Evolutionary conservation across 64 coral and sea anemone genomes (phyloP), one percentile per base, ranked within the genome.

Genomic region (Actinia tenebrosa): DNA sequence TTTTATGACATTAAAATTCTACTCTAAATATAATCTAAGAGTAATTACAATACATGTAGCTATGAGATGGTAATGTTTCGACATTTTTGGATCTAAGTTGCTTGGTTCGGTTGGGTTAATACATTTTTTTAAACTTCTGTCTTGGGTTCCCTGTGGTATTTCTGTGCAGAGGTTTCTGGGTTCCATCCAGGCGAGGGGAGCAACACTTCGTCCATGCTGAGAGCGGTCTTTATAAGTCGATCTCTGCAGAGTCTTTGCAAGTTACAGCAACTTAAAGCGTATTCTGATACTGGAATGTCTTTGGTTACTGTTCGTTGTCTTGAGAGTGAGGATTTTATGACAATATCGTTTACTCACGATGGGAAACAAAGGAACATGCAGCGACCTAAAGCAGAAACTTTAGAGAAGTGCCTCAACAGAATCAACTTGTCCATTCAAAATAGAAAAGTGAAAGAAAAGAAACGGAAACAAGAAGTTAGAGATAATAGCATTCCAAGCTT

Each of bases 401-500:
- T 99, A 3, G 86, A 85, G 64, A 95, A 95, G 87, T 91, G 93
- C 3, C 79, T 99, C n/a, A 92, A 89, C 55, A 90, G 97, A 86
- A 99, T 99, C 17, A 79, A 88, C 25, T 91, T 93, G 50, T 61
- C 89, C 7, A 53, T 42, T 20, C 86, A 89, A 44, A 45, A 81
- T 22, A 8, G 7, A 4, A 50, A 50, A 37, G 83, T 61, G 19
- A 91, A 91, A 84, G 93, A 91, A 53, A 93, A 93, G 64, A 22
- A 86, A 56, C 91, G 91, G 79, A 94, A 87, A 78, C 44, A 46
- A 16, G 88, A 83, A 79, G 69, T 10, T 13, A 44, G 58, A 86
- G 83, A 87, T 87, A 6, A 23, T 37, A 52, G 54, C n/a, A 46
- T 64, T 44, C 7, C 58, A 45, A 18, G 84, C 18, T 53, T 47